Percentiles rank a stretch among this genome's conserved stretches.
Conservation (phyloP, 2,113 vertebrate genomes). For the Parus major region DNA sequence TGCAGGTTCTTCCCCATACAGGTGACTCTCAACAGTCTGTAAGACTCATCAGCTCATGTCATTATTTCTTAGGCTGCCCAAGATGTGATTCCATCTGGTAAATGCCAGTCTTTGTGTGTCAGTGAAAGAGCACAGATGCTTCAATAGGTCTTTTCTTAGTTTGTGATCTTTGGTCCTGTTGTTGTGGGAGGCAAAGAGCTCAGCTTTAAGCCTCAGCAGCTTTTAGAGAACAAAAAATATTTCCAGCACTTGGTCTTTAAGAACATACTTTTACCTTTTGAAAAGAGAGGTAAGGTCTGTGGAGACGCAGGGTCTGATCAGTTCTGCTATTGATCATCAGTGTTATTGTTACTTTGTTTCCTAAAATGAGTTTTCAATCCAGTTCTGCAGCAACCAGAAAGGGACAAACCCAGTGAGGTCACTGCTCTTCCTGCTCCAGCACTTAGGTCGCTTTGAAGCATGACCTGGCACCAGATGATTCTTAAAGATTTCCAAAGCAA, state of each 20-base stretch:
- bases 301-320: background rate
- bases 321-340: background rate
- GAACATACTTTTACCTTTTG: background rate
- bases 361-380: background rate
- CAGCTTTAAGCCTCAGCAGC: background rate
- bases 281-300: background rate
- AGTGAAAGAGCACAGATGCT: background rate
- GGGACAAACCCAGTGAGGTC: background rate
- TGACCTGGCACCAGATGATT: background rate
- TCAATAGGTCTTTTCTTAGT: background rate
- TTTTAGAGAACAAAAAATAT: background rate
- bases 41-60: background rate
- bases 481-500: background rate
- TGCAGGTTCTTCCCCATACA: rapidly evolving
- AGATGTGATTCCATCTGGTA: background rate
- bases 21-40: background rate
- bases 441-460: background rate
- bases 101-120: background rate
- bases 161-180: background rate
- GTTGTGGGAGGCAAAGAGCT: background rate
- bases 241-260: background rate
- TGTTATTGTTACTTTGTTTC: background rate
- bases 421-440: background rate
- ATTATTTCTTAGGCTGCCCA: background rate
- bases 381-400: background rate